Percentiles rank a stretch among this genome's conserved stretches.
phyloP scores from a whole-genome alignment of 2,888 invertebrate genomes.

The Heliconius charithonia region DNA sequence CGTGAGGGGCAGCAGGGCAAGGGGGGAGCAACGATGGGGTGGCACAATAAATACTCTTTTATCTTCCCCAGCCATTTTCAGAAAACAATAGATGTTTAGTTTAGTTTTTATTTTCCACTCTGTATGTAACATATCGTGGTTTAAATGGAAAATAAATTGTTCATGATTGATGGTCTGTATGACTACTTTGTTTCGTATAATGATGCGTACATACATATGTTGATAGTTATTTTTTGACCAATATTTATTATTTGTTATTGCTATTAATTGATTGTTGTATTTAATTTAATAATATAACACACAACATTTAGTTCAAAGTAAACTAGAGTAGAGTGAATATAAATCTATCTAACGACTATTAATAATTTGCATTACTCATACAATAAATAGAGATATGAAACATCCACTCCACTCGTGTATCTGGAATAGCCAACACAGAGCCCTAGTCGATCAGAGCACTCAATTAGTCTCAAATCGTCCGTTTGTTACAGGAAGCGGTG shows the following conservation, averaged over 20 bases:
- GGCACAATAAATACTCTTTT: constrained; percentile 33
- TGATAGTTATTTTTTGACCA: background rate
- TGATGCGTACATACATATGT: background rate
- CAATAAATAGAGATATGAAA: constrained; percentile 26
- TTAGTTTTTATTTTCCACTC: constrained; percentile 25
- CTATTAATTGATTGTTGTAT: background rate
- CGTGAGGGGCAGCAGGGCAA: constrained; percentile 8
- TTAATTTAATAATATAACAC: background rate
- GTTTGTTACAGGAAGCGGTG: constrained; percentile 75
- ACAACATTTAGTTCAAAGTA: background rate
- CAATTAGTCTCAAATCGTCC: constrained; percentile 66
- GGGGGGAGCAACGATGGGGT: constrained; percentile 47
- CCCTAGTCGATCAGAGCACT: constrained; percentile 53
- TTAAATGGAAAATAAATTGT: constrained; percentile 25
- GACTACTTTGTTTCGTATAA: constrained; percentile 4
- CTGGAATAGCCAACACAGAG: constrained; percentile 47
- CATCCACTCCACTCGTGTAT: constrained; percentile 24
- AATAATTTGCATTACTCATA: constrained; percentile 30
- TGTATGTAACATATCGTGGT: constrained; percentile 18
- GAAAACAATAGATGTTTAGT: constrained; percentile 29
- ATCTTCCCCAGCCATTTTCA: constrained; percentile 28
- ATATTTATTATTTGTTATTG: background rate
- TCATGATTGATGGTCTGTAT: constrained; percentile 1
- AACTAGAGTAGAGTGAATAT: constrained; percentile 13
- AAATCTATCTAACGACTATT: constrained; percentile 16